Evolutionary conservation across 1,140 invertebrate species (phyloP).

Genomic region (Elysia chlorotica): DNA sequence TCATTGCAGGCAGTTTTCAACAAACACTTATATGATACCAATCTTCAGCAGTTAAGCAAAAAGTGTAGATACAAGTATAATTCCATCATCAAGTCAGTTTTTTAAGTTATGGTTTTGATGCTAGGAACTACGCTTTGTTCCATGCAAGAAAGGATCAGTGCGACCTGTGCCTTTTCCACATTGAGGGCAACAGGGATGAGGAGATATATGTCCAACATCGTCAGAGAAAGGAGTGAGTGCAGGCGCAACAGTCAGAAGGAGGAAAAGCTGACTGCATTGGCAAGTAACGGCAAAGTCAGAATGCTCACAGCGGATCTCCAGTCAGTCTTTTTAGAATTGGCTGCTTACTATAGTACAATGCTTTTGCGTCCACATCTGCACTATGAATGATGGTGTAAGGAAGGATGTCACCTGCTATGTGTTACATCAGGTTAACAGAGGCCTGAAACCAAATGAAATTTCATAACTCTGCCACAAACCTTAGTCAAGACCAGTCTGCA

Average conservation of each 20-base stretch:
- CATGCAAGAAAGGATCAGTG: constrained; percentile 23
- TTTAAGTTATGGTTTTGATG: too few species aligned
- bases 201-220: constrained; percentile 6
- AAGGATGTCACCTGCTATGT: constrained; percentile 54
- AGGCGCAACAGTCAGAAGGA: neutral
- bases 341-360: constrained; percentile 63
- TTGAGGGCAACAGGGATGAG: constrained; percentile 8
- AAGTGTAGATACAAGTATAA: too few species aligned
- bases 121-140: too few species aligned
- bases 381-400: constrained; percentile 55
- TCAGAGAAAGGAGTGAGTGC: constrained; percentile 10
- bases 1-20: too few species aligned
- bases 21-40: too few species aligned
- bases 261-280: neutral
- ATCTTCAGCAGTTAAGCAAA: too few species aligned
- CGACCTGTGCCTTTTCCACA: constrained; percentile 19
- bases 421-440: constrained; percentile 59
- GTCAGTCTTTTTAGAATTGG: constrained; percentile 56
- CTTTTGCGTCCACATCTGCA: constrained; percentile 60
- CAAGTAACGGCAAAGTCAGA: neutral
- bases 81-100: too few species aligned
- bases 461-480: constrained; percentile 54
- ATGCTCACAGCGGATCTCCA: constrained; percentile 47
- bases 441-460: constrained; percentile 59
- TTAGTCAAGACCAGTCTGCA: constrained; percentile 31